Conservation (phyloP, 2,113 vertebrate species). For the Otolemur garnettii region DNA sequence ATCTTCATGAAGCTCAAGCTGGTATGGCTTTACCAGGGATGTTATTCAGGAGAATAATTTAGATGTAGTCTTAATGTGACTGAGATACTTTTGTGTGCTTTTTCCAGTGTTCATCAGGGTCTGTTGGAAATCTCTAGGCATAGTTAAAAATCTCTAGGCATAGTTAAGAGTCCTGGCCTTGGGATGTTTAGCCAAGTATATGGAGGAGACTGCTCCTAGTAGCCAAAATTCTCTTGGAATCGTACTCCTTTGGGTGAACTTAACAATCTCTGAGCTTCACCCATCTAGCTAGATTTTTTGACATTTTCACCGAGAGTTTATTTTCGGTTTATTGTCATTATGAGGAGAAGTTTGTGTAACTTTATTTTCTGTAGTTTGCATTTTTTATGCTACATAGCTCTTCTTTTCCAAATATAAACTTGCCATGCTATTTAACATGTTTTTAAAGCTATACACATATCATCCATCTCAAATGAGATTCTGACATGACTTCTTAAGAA, state of each 20-base stretch:
- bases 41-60: neutral
- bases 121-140: neutral
- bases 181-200: neutral
- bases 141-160: neutral
- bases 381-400: neutral
- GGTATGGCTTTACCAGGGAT: neutral
- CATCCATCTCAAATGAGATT: neutral
- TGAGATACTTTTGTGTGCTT: neutral
- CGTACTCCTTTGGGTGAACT: neutral
- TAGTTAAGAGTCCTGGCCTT: too few relatives aligned
- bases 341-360: neutral
- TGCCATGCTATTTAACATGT: neutral
- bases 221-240: accelerated
- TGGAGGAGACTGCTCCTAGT: accelerated
- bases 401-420: conserved; percentile 26
- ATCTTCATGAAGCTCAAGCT: neutral
- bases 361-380: neutral
- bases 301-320: neutral
- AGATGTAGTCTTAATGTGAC: neutral
- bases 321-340: neutral
- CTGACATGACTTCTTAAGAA: neutral
- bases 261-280: neutral
- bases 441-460: neutral
- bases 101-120: too few relatives aligned
- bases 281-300: neutral